A percentile compares a stretch with the other conserved stretches of the same genome.
phyloP scores from a whole-genome alignment of 1,140 invertebrate genomes.

The Drosophila ohnishii region DNA sequence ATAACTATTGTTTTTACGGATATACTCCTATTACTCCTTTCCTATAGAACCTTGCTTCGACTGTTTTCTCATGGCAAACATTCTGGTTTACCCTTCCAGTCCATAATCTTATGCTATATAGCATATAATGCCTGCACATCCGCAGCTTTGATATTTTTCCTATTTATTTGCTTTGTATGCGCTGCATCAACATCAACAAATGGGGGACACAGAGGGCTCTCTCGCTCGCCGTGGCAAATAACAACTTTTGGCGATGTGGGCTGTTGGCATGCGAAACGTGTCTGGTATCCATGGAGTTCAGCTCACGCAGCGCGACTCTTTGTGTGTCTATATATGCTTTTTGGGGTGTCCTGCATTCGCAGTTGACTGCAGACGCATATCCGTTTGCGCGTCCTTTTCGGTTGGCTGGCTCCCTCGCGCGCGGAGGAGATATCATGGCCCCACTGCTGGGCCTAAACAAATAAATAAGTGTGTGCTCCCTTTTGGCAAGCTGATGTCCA shows the following conservation, averaged over 20 bases:
- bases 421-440: conserved; percentile 50
- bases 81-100: conserved; percentile 7
- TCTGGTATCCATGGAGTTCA: conserved; percentile 44
- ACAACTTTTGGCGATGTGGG: conserved; percentile 41
- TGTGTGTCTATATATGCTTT: conserved; percentile 15
- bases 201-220: conserved; percentile 7
- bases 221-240: conserved; percentile 29
- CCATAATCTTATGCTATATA: conserved; percentile 29
- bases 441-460: conserved; percentile 77
- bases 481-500: conserved; percentile 74
- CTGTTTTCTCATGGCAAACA: background rate
- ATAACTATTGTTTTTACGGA: too few relatives aligned
- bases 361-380: conserved; percentile 76
- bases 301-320: conserved; percentile 14
- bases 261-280: conserved; percentile 61
- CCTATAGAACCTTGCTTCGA: too few relatives aligned
- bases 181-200: conserved; percentile 33
- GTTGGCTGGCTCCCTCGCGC: conserved; percentile 25
- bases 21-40: background rate
- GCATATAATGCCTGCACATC: conserved; percentile 30
- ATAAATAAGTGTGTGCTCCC: conserved; percentile 75
- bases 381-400: conserved; percentile 61
- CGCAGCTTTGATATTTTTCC: conserved; percentile 38
- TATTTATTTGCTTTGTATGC: conserved; percentile 43
- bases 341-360: conserved; percentile 55